Conservation (phyloP, 2,113 vertebrate genomes). For the Catagonus wagneri region DNA sequence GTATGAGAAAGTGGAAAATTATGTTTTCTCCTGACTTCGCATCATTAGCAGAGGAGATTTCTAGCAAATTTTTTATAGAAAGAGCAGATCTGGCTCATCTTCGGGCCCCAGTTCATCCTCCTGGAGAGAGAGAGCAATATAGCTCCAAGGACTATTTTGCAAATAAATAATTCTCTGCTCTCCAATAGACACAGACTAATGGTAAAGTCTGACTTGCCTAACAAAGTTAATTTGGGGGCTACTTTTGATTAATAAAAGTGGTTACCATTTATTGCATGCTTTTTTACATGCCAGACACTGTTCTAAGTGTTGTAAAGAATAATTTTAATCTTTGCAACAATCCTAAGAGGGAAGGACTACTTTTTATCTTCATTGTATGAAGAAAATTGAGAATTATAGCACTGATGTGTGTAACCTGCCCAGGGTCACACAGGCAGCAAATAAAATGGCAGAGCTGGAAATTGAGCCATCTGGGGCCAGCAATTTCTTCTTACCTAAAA, state of each 20-base stretch:
- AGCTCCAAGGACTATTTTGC: background rate
- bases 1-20: background rate
- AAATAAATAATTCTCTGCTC: background rate
- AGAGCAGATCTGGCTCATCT: background rate
- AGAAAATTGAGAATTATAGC: background rate
- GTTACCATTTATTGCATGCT: background rate
- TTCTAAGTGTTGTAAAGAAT: background rate
- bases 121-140: background rate
- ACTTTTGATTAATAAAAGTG: constrained; percentile 19
- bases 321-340: background rate
- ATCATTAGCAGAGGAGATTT: background rate
- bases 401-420: background rate
- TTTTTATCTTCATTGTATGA: background rate
- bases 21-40: background rate
- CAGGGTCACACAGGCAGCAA: background rate
- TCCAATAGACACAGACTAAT: background rate
- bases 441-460: background rate
- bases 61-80: background rate
- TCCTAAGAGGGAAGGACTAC: background rate
- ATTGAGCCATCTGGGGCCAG: background rate
- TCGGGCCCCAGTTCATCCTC: background rate
- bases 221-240: background rate
- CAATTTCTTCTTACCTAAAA: background rate
- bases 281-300: background rate
- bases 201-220: background rate